Percentiles rank a stretch among this genome's conserved stretches.
Conservation (phyloP, 2,797 vertebrate genomes). For the Cynodonichthys magdalenae region DNA sequence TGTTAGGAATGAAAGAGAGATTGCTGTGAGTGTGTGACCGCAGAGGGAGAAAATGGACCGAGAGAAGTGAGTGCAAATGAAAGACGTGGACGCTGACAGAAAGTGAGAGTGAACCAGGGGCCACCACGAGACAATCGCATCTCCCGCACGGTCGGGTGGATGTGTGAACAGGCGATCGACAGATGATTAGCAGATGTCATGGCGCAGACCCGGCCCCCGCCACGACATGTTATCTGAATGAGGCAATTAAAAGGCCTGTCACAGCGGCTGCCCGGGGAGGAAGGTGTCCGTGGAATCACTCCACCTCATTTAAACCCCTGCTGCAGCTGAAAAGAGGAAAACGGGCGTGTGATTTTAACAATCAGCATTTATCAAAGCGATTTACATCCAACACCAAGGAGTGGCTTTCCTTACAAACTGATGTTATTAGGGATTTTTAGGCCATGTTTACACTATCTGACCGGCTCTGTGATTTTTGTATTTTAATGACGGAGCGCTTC, state of each 20-base stretch:
- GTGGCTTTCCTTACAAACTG: not conserved
- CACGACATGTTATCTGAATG: conserved; percentile 52
- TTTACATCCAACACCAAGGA: not conserved
- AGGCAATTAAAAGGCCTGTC: conserved; percentile 50
- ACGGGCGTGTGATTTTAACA: not conserved
- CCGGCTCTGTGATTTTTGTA: no score
- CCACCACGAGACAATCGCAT: conserved; percentile 20
- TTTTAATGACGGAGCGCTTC: no score
- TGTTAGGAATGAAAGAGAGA: conserved; percentile 45
- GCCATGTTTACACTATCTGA: no score
- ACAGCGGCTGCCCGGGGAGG: conserved; percentile 3
- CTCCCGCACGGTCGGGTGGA: conserved; percentile 11
- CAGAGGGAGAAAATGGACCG: conserved; percentile 13
- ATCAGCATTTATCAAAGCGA: conserved; percentile 3
- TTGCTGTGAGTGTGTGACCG: conserved; percentile 24
- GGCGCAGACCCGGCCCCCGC: conserved; percentile 1
- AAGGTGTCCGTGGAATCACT: conserved; percentile 5
- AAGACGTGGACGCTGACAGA: conserved; percentile 35
- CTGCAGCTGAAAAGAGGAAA: not conserved
- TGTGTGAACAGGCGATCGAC: conserved; percentile 55
- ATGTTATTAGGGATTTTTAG: not conserved
- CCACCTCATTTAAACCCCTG: conserved; percentile 19
- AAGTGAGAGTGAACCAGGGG: conserved; percentile 52
- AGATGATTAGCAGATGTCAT: conserved; percentile 64
- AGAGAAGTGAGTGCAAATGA: conserved; percentile 42